Conservation (phyloP, 1,140 invertebrate genomes). For the Galleria mellonella region DNA sequence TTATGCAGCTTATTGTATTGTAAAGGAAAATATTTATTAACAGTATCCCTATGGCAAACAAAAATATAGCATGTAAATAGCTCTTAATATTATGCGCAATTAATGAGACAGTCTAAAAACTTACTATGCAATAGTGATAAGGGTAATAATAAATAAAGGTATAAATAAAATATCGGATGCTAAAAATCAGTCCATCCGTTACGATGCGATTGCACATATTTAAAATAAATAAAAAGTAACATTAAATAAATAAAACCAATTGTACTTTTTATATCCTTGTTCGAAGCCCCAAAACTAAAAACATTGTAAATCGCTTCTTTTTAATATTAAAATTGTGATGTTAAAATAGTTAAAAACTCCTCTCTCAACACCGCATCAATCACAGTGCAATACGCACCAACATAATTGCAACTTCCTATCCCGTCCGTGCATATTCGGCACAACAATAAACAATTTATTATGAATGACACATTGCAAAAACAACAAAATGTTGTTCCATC, state of each 20-base stretch:
- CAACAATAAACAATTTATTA: conserved; percentile 5
- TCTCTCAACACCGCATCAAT: conserved; percentile 16
- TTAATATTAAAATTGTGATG: conserved; percentile 24
- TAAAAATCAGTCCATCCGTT: conserved; percentile 63
- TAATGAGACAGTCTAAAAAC: conserved; percentile 27
- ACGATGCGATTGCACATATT: conserved; percentile 52
- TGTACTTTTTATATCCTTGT: conserved; percentile 39
- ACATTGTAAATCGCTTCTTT: conserved; percentile 35
- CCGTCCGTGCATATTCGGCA: conserved; percentile 11
- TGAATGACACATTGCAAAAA: conserved; percentile 13
- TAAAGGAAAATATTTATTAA: conserved; percentile 37
- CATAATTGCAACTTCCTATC: conserved; percentile 20
- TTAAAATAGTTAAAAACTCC: conserved; percentile 26
- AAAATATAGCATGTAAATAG: conserved; percentile 14
- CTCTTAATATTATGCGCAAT: conserved; percentile 32
- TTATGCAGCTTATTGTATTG: conserved; percentile 54
- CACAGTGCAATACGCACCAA: conserved; percentile 14
- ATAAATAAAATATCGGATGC: conserved; percentile 45
- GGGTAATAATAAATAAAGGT: conserved; percentile 41
- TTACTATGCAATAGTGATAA: conserved; percentile 19
- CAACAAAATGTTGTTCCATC: conserved; percentile 19
- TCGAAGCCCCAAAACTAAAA: conserved; percentile 22
- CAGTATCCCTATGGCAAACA: conserved; percentile 44
- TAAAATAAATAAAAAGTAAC: conserved; percentile 44
- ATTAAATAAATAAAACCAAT: conserved; percentile 50